Base-by-base conservation (phyloP, 2,797 vertebrate genomes). In the Oreochromis grahami region DNA sequence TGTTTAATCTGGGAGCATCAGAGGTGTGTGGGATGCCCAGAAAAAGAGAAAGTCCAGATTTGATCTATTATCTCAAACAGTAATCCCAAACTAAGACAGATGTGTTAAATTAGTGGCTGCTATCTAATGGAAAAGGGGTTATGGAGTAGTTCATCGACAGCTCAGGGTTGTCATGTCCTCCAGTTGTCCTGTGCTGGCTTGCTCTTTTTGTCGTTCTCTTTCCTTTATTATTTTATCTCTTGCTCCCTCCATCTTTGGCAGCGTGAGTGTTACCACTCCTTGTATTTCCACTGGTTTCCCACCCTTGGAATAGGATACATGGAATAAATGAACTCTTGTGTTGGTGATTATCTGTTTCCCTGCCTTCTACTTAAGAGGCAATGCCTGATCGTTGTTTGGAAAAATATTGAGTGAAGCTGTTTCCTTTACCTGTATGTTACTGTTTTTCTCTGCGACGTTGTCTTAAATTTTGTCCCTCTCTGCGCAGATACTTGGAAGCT, bases 71-170 rank as follows among this genome's bases (percentile, higher is more conserved):
- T 41, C 38, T 12, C 38, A 5, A 41, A 12, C 38, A 12, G 11
- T 11, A 11, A 11, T 41, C 19, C 48, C 1, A 51, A 51, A 51
- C 48, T 51, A 51, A 51, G 8, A 19, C 50, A n/a, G 50, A 51
- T 51, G n/a, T 51, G 19, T 1, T 51, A 51, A 51, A 51, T n/a
- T n/a, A 51, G 19, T 51, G 19, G 50, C 50, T n/a, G 19, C 7
- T 51, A n/a, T 51, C 19, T n/a, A 51, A 51, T 51, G 19, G 19
- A 51, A 51, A 51, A 51, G 2, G 19, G 50, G 19, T n/a, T 51
- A 51, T 51, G 50, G 50, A 10, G 50, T n/a, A 51, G 19, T 51
- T 38, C 36, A 38, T 51, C 0, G 8, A 0, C 50, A n/a, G 48
- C 19, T 8, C 19, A 51, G 48, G 48, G 19, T 38, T 38, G 36